Evolutionary conservation across 1,140 invertebrate genomes (phyloP).

Genomic region (Aricia agestis): DNA sequence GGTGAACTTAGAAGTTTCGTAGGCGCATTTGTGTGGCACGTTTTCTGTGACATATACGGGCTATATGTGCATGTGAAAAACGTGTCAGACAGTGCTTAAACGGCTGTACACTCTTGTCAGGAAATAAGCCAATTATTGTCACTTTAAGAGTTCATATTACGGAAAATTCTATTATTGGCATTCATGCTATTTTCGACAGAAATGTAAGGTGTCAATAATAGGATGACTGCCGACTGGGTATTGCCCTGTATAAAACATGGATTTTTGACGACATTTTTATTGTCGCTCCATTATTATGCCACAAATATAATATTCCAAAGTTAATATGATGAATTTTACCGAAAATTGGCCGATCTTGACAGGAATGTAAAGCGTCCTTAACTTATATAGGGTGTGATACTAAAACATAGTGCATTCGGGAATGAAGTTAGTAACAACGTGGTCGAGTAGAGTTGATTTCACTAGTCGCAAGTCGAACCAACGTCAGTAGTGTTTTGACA

Average conservation of each 20-base stretch:
- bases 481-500: slow-evolving; percentile 77
- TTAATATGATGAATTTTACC: not conserved
- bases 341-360: not conserved
- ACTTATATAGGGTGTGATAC: slow-evolving; percentile 52
- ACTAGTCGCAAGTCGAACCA: slow-evolving; percentile 76
- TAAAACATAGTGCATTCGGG: slow-evolving; percentile 69
- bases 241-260: no score
- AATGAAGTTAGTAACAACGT: slow-evolving; percentile 61
- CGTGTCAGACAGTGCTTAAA: slow-evolving; percentile 23
- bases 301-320: no score
- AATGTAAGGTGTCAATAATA: no score
- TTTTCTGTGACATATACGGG: slow-evolving; percentile 57
- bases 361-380: not conserved
- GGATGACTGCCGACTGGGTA: no score
- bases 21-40: slow-evolving; percentile 35
- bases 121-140: no score
- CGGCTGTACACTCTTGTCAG: not conserved
- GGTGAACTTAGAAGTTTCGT: slow-evolving; percentile 58
- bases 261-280: no score
- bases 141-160: no score
- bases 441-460: slow-evolving; percentile 76
- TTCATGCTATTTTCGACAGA: no score
- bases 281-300: no score
- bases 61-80: slow-evolving; percentile 55
- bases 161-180: no score